Evolutionary conservation across 2,113 vertebrate species (phyloP).

Genomic region (Oreochromis aureus): DNA sequence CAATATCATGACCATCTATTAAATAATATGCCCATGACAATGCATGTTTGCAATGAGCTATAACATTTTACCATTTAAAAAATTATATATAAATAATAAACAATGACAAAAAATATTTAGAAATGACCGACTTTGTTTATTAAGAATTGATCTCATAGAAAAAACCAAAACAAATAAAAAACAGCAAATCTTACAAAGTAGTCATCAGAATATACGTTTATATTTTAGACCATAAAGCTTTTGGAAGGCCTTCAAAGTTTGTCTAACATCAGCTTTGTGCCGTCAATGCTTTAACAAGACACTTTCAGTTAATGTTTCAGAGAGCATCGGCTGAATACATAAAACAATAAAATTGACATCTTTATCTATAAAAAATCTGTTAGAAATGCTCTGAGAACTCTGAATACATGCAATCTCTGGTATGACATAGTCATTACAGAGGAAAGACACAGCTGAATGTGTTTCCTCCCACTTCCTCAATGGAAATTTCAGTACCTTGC

Average conservation of each 20-base stretch:
- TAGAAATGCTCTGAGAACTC: slow-evolving; percentile 59
- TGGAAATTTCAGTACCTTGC: slow-evolving; percentile 66
- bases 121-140: slow-evolving; percentile 37
- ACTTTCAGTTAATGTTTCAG: background rate
- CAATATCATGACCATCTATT: background rate
- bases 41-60: background rate
- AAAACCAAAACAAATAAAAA: slow-evolving; percentile 1
- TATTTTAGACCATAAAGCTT: background rate
- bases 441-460: slow-evolving; percentile 38
- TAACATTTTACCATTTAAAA: background rate
- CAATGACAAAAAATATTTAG: background rate
- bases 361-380: background rate
- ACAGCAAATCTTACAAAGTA: slow-evolving; percentile 13
- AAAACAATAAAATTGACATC: background rate
- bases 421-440: slow-evolving; percentile 81
- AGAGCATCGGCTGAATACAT: background rate
- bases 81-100: background rate
- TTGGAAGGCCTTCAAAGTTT: background rate
- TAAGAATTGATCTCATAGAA: slow-evolving; percentile 11
- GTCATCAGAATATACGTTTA: slow-evolving; percentile 21
- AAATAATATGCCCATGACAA: background rate
- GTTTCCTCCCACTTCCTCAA: slow-evolving; percentile 66
- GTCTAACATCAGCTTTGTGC: background rate
- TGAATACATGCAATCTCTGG: slow-evolving; percentile 53
- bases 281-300: background rate